These are phyloP conservation scores for Priocnemis perturbator DNA, from an alignment of 2,888 invertebrate genomes.

Conservation along the genomic window DNA sequence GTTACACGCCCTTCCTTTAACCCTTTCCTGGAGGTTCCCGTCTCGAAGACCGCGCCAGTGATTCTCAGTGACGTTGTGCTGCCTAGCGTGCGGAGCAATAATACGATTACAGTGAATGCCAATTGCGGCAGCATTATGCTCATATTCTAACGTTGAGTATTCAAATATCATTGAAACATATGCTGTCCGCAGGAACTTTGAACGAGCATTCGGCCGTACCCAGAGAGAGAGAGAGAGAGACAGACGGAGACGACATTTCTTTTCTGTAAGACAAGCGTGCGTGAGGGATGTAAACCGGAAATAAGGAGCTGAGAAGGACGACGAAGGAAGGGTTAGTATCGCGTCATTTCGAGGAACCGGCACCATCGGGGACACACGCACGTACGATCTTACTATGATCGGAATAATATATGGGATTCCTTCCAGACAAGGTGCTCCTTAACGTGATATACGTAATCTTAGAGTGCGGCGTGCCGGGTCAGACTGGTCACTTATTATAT, in stretches of 20 bases:
- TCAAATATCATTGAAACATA: no score
- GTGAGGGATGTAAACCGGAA: conserved; percentile 65
- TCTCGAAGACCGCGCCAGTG: conserved; percentile 47
- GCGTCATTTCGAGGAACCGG: conserved; percentile 60
- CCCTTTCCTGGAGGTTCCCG: conserved; percentile 62
- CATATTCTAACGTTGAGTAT: neutral
- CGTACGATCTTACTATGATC: conserved; percentile 72
- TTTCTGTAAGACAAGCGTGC: conserved; percentile 29
- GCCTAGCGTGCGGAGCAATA: neutral
- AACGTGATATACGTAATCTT: conserved; percentile 73
- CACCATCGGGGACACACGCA: conserved; percentile 70
- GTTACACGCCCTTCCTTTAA: conserved; percentile 71
- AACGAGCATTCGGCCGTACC: no score
- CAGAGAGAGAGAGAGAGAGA: no score
- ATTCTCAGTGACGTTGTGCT: conserved; percentile 42
- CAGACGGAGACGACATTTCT: no score
- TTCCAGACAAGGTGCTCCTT: conserved; percentile 64
- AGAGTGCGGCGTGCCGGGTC: conserved; percentile 68
- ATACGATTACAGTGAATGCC: no score
- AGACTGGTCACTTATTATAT: conserved; percentile 62
- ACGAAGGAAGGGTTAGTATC: conserved; percentile 62
- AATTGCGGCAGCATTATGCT: no score
- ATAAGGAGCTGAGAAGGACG: conserved; percentile 61
- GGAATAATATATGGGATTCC: conserved; percentile 70
- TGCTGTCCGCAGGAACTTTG: no score